phyloP scores from a whole-genome alignment of 2,113 vertebrate species.

The human (Homo sapiens) region GRCh38 chr2:199055501-199056000 shows the following conservation, averaged over 20 bases:
- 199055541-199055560: not conserved
- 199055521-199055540: not conserved
- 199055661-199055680: constrained; percentile 20
- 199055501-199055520: not conserved
- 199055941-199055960: constrained; percentile 25
- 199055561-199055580: not conserved
- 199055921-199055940: not conserved
- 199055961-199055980: constrained; percentile 38
- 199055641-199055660: constrained; percentile 20
- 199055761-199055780: not conserved
- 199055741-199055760: not conserved
- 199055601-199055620: not conserved
- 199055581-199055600: not conserved
- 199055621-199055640: not conserved
- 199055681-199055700: constrained; percentile 13
- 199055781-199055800: not conserved
- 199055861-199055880: not conserved
- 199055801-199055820: not conserved
- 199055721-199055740: not conserved
- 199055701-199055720: not conserved
- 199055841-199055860: not conserved
- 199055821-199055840: not conserved
- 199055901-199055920: not conserved
- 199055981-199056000: constrained; percentile 7
- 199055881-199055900: not conserved